phyloP scores from a whole-genome alignment of 2,797 vertebrate species.

The Anisognathus igniventris region DNA sequence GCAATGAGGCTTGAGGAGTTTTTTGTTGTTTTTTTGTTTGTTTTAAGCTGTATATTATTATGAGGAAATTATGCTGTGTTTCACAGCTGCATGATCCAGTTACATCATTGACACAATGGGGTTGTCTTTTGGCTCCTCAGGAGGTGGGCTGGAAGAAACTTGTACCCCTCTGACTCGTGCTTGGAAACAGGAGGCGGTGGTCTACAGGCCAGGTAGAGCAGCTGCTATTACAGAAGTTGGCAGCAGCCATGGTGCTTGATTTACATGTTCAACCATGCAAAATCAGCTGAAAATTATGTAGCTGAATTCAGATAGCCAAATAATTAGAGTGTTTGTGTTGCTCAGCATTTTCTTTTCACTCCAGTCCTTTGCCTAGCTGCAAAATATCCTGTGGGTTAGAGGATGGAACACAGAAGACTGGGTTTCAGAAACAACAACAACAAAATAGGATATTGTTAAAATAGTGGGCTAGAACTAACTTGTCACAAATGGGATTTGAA shows the following conservation, averaged over 20 bases:
- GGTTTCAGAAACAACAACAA: not conserved
- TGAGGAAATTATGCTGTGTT: not conserved
- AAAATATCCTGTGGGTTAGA: not conserved
- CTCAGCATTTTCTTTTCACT: conserved; percentile 47
- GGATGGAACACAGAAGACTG: not conserved
- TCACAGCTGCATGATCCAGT: not conserved
- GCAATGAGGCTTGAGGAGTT: not conserved
- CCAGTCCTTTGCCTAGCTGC: not conserved
- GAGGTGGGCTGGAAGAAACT: not conserved
- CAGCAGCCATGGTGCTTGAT: not conserved
- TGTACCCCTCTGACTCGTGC: not conserved
- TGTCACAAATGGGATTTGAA: not conserved
- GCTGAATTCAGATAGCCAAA: conserved; percentile 39
- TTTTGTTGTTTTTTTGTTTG: too few relatives aligned
- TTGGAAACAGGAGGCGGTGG: not conserved
- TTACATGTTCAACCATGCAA: conserved; percentile 35
- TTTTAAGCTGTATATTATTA: too few relatives aligned
- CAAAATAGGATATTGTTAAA: not conserved
- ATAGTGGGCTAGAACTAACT: not conserved
- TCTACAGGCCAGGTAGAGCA: conserved; percentile 19
- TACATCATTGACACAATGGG: not conserved
- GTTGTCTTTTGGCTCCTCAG: not conserved
- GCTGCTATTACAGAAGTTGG: conserved; percentile 22
- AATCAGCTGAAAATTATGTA: conserved; percentile 51
- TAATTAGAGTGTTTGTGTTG: not conserved